These are phyloP conservation scores for Tethya wilhelma DNA, from an alignment of 37 sponge, comb jelly and placozoan species.

Conservation along the genomic window DNA sequence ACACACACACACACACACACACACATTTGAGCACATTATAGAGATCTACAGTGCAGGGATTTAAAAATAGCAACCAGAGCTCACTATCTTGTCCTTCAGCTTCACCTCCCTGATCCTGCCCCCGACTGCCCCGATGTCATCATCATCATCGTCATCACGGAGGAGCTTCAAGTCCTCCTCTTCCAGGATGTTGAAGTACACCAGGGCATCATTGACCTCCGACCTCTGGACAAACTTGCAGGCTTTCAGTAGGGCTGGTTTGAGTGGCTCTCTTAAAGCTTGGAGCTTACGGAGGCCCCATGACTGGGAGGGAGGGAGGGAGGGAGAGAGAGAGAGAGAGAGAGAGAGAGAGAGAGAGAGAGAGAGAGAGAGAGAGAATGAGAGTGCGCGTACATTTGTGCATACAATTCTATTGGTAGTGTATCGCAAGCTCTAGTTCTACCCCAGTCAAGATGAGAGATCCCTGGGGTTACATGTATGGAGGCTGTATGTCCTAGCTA, in stretches of 20 bases:
- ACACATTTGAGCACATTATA: too few species aligned
- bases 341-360: too few species aligned
- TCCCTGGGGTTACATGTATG: too few species aligned
- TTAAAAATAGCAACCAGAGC: too few species aligned
- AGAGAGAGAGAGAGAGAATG: too few species aligned
- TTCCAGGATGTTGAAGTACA: constrained; percentile 41
- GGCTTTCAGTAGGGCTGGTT: constrained; percentile 22
- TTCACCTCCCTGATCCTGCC: background rate
- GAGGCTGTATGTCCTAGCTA: too few species aligned
- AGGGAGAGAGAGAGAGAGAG: too few species aligned
- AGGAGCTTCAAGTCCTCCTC: constrained; percentile 11
- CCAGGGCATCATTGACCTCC: constrained; percentile 49
- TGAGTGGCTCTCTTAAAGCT: constrained; percentile 8
- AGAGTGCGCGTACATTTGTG: background rate
- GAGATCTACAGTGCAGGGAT: too few species aligned
- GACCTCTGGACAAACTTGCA: constrained; percentile 41
- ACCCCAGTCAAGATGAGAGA: too few species aligned
- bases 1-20: background rate
- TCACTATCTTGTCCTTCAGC: too few species aligned
- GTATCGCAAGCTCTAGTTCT: too few species aligned
- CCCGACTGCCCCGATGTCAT: background rate
- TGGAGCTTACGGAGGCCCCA: constrained; percentile 56
- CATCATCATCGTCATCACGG: constrained; percentile 5
- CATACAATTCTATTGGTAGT: background rate
- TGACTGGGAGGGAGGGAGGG: too few species aligned